These are phyloP conservation scores for Sebastolobus alascanus DNA, from an alignment of 2,797 vertebrate genomes.

Conservation along the genomic window DNA sequence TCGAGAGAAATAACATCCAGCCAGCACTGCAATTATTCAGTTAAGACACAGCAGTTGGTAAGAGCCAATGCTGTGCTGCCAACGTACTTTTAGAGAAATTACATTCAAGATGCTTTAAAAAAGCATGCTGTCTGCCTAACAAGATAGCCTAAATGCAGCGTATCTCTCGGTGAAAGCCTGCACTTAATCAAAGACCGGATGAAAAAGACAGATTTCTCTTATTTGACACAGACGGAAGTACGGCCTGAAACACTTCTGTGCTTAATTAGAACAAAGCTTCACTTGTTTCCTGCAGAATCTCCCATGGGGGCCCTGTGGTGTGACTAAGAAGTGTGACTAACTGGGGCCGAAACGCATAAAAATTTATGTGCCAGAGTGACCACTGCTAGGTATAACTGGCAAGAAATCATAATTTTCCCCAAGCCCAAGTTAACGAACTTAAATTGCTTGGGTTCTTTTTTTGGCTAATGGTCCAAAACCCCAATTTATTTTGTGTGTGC, in stretches of 20 bases:
- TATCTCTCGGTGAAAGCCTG: constrained; percentile 24
- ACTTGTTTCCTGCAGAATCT: constrained; percentile 54
- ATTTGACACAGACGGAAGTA: constrained; percentile 34
- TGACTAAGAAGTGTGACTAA: constrained; percentile 59
- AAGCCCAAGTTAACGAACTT: not conserved
- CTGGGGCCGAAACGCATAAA: constrained; percentile 25
- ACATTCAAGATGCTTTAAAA: constrained; percentile 33
- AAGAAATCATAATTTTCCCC: not conserved
- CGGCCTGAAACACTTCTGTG: constrained; percentile 37
- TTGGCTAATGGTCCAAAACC: not conserved
- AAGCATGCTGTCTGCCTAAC: constrained; percentile 22
- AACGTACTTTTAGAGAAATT: constrained; percentile 25
- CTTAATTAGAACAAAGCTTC: constrained; percentile 69
- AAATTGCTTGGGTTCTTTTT: not conserved
- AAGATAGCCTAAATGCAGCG: constrained; percentile 26
- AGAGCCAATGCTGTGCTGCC: constrained; percentile 23
- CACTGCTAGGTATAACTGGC: not conserved
- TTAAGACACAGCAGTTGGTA: constrained; percentile 35
- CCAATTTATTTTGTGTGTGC: not conserved
- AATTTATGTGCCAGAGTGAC: not conserved
- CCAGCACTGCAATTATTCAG: constrained; percentile 38
- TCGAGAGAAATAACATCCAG: constrained; percentile 52
- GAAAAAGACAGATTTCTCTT: constrained; percentile 47
- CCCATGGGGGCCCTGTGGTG: constrained; percentile 40
- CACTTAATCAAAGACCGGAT: constrained; percentile 43